Evolutionary conservation across 2,888 invertebrate genomes (phyloP).

Genomic region (Furcula furcula): DNA sequence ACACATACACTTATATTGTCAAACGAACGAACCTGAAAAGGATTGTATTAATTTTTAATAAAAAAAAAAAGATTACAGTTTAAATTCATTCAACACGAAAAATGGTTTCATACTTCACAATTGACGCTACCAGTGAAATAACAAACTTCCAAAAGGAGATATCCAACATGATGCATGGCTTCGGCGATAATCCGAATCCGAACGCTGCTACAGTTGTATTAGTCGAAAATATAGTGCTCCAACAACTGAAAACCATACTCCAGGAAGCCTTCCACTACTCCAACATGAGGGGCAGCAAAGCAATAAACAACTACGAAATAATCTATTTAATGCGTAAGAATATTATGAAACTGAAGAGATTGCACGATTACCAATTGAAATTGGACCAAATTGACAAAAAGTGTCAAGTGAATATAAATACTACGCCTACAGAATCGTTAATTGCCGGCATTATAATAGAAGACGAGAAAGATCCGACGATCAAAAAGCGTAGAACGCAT

Average conservation of each 20-base stretch:
- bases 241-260: slow-evolving; percentile 90
- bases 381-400: slow-evolving; percentile 73
- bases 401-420: slow-evolving; percentile 36
- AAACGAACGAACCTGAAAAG: too few species aligned
- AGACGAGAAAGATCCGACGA: slow-evolving; percentile 76
- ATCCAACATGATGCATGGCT: slow-evolving; percentile 95
- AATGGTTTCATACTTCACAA: slow-evolving; percentile 69
- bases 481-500: slow-evolving; percentile 65
- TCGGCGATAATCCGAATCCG: slow-evolving; percentile 93
- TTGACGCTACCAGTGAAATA: slow-evolving; percentile 55
- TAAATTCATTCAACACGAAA: too few species aligned
- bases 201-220: slow-evolving; percentile 90
- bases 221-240: slow-evolving; percentile 91
- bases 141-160: slow-evolving; percentile 85
- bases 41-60: too few species aligned
- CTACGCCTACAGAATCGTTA: slow-evolving; percentile 42
- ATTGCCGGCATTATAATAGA: slow-evolving; percentile 62
- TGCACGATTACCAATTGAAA: slow-evolving; percentile 87
- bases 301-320: slow-evolving; percentile 83
- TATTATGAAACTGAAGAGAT: slow-evolving; percentile 87
- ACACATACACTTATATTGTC: too few species aligned
- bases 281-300: slow-evolving; percentile 83
- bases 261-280: slow-evolving; percentile 87
- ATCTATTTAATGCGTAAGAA: slow-evolving; percentile 92
- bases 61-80: too few species aligned